Evolutionary conservation across 2,113 vertebrate genomes (phyloP).

Genomic region (Sclerurus mexicanus): DNA sequence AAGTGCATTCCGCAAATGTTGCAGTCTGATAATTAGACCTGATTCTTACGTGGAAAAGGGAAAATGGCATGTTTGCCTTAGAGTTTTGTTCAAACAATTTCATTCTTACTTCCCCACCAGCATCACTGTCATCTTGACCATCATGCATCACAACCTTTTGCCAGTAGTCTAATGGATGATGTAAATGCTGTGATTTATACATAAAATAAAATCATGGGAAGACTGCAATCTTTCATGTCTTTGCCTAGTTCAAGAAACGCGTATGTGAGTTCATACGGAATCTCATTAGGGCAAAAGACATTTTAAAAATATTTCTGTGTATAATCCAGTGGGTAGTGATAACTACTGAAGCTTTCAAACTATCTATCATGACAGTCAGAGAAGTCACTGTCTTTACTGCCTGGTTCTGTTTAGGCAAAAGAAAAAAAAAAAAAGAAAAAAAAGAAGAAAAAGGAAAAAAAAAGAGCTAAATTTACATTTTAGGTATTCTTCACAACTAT

Average conservation of each 20-base stretch:
- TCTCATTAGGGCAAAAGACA: background rate
- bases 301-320: background rate
- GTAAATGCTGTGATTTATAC: background rate
- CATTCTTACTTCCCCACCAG: background rate
- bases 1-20: background rate
- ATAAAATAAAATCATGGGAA: background rate
- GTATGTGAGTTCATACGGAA: background rate
- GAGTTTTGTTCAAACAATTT: background rate
- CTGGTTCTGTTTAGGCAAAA: background rate
- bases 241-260: background rate
- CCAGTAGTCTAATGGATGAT: background rate
- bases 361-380: background rate
- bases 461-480: background rate
- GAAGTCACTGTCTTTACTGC: background rate
- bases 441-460: background rate
- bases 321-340: background rate
- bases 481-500: background rate
- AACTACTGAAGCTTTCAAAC: background rate
- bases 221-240: background rate
- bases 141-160: background rate
- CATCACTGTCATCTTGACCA: background rate
- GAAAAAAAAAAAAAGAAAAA: background rate
- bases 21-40: background rate
- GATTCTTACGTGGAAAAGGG: background rate
- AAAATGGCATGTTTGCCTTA: background rate